Percentiles rank a stretch among this genome's conserved stretches.
phyloP scores from a whole-genome alignment of 1,140 invertebrate genomes.

The Harlomillsia oculata region DNA sequence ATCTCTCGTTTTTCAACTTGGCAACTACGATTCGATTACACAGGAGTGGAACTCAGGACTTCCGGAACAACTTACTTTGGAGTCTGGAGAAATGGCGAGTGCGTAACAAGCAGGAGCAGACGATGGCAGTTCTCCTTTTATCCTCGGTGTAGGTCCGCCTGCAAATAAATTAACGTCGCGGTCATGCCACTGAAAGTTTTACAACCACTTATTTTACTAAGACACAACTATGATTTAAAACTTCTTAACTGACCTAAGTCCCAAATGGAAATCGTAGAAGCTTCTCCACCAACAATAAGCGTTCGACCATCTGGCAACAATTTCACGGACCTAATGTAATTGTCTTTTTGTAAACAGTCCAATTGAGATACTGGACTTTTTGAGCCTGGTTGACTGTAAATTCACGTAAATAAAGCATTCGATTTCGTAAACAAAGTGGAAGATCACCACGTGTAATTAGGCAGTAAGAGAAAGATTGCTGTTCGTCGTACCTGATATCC shows the following conservation, averaged over 20 bases:
- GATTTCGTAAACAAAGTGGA: constrained; percentile 63
- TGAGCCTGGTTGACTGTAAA: constrained; percentile 62
- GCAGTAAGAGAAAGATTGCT: constrained; percentile 43
- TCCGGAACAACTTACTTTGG: constrained; percentile 53
- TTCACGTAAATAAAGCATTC: too few species aligned
- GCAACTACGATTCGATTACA: too few species aligned
- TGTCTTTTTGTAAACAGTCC: constrained; percentile 91
- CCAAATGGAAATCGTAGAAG: constrained; percentile 91
- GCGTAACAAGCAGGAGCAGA: constrained; percentile 95
- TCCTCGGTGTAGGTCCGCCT: constrained; percentile 46
- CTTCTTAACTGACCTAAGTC: constrained; percentile 64
- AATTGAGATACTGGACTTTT: constrained; percentile 80
- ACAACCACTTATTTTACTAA: constrained; percentile 1
- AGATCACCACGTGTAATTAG: not conserved
- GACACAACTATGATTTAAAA: too few species aligned
- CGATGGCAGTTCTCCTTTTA: constrained; percentile 89
- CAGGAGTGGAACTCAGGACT: not conserved
- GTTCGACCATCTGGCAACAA: constrained; percentile 90
- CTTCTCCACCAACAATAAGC: constrained; percentile 85
- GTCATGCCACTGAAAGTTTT: not conserved
- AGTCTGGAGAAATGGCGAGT: constrained; percentile 89
- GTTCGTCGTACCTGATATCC: too few species aligned
- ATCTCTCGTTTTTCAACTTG: too few species aligned
- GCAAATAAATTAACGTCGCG: not conserved
- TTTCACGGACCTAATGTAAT: constrained; percentile 95